phyloP scores from a whole-genome alignment of 2,113 vertebrate genomes.

The Dromas ardeola region DNA sequence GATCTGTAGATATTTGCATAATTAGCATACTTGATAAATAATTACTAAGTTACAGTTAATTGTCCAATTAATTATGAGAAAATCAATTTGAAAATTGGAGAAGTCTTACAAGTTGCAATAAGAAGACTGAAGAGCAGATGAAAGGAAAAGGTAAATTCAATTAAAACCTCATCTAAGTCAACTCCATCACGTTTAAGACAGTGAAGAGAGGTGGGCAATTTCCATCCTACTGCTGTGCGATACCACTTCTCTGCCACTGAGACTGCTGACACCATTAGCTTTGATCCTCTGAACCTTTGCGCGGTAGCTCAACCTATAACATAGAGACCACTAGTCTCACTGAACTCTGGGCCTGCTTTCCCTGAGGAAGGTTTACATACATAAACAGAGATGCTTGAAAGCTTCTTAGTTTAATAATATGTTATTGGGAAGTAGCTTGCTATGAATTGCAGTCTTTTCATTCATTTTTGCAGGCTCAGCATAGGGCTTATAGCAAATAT shows the following conservation, averaged over 20 bases:
- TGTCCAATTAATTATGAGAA: constrained; percentile 27
- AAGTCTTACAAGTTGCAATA: not conserved
- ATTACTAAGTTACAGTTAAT: constrained; percentile 29
- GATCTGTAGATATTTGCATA: not conserved
- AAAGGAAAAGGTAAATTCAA: constrained; percentile 9
- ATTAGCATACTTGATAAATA: constrained; percentile 22
- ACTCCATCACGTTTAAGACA: not conserved
- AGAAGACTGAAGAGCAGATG: not conserved
- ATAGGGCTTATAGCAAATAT: not conserved
- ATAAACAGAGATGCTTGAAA: not conserved
- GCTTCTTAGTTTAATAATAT: not conserved
- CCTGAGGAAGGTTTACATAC: not conserved
- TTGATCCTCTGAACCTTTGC: not conserved
- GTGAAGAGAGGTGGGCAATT: not conserved
- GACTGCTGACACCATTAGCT: not conserved
- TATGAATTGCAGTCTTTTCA: not conserved
- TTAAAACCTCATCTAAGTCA: not conserved
- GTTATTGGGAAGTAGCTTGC: not conserved
- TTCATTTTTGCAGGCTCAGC: not conserved
- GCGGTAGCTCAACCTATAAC: not conserved
- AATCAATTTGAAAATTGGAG: not conserved
- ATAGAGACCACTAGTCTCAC: not conserved
- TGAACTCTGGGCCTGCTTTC: not conserved
- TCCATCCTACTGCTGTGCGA: not conserved
- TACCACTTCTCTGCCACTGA: not conserved